Base-by-base conservation (phyloP, 2,113 vertebrate genomes). In the Upupa epops region DNA sequence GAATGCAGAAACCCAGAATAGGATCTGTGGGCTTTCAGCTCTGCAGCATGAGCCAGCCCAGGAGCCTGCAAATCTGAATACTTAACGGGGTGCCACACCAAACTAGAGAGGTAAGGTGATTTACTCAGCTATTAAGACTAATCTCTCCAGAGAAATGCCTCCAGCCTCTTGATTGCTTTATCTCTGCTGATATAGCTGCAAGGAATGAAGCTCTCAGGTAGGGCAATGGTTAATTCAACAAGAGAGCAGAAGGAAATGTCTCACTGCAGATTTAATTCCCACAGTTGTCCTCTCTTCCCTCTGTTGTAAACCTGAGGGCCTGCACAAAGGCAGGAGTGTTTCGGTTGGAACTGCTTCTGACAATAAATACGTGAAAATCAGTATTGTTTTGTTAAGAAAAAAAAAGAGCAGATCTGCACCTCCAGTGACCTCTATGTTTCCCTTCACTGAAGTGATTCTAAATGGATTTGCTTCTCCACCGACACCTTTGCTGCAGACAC, bases 341-440 rank as follows among this genome's bases (percentile, higher is more conserved):
- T 81, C 73, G 81, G 29, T 66, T 61, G 64, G 92, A 83, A 90
- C 61, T 18, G 65, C 89, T 88, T 71, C 70, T 84, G 89, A 82
- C 71, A 82, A 84, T 75, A 90, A 91, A 94, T 91, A 93, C 26
- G 74, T 87, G 86, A 89, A 94, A 92, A 96, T 94, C 82, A 83
- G 59, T 71, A 65, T 32, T 83, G 70, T 92, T 92, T 86, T 61
- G 73, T 84, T 92, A 84, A 95, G 90, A 56, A 37, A 61, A 86
- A 64, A 61, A 86, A 64, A 55, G 51, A 78, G 63, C 36, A 61
- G 45, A 61, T 83, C 68, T 73, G 54, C 76, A 71, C 88, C 69
- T 81, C 69, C 56, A 60, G 49, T 86, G 92, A 88, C 85, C 94
- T 94, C 88, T 83, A 89, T 94, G 94, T 95, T 92, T 93, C 94